A percentile compares a stretch with the other conserved stretches of the same genome.
phyloP scores from a whole-genome alignment of 2,888 invertebrate species.

The Ctenicera cuprea region DNA sequence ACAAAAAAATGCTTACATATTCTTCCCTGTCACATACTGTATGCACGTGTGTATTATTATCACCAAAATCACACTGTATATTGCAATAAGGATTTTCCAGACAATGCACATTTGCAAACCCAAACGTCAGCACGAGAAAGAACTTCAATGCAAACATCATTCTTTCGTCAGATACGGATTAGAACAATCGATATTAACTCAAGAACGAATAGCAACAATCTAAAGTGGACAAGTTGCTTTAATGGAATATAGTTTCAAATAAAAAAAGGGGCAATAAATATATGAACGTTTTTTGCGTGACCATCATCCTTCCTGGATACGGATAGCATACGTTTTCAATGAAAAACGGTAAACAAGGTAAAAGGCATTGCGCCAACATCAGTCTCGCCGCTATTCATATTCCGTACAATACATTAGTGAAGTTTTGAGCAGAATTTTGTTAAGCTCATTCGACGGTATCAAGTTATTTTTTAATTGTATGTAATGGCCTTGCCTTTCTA shows the following conservation, averaged over 20 bases:
- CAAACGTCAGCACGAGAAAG: neutral
- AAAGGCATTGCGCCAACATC: slow-evolving; percentile 33
- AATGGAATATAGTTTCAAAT: slow-evolving; percentile 8
- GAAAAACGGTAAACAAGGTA: slow-evolving; percentile 39
- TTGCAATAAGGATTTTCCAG: slow-evolving; percentile 44
- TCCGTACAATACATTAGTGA: slow-evolving; percentile 9
- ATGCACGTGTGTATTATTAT: slow-evolving; percentile 18
- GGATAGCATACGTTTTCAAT: slow-evolving; percentile 10
- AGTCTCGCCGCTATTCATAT: slow-evolving; percentile 26
- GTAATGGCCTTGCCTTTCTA: slow-evolving; percentile 10
- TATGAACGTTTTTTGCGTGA: slow-evolving; percentile 37
- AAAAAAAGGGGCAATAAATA: slow-evolving; percentile 12
- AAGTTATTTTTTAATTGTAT: slow-evolving; percentile 10
- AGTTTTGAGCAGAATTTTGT: slow-evolving; percentile 19
- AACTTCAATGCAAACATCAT: neutral
- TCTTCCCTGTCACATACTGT: slow-evolving; percentile 40
- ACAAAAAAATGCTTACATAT: slow-evolving; percentile 30
- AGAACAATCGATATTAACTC: neutral
- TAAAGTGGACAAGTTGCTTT: slow-evolving; percentile 20
- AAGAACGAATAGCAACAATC: slow-evolving; percentile 27
- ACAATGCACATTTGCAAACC: neutral
- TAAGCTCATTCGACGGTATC: neutral
- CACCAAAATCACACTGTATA: slow-evolving; percentile 41
- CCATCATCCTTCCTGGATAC: slow-evolving; percentile 38
- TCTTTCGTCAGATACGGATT: neutral